Evolutionary conservation across 2,797 vertebrate species (phyloP).

Genomic region (Spatula clypeata): DNA sequence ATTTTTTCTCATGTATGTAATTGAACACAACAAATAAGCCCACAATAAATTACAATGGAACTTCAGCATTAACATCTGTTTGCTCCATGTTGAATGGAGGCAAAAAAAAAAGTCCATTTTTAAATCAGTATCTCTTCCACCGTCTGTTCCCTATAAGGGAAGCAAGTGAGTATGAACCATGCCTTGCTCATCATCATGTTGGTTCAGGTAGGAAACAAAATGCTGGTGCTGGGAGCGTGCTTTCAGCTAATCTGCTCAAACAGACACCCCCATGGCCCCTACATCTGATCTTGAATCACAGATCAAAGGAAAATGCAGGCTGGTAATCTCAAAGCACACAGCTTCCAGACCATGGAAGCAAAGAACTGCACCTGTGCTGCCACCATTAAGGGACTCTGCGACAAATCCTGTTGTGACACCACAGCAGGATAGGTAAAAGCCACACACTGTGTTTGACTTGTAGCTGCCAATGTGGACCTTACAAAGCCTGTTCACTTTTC

Average conservation of each 20-base stretch:
- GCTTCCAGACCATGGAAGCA: not conserved
- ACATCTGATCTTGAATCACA: not conserved
- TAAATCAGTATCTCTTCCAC: not conserved
- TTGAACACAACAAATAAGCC: not conserved
- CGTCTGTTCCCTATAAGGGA: not conserved
- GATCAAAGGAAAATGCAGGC: slow-evolving; percentile 27
- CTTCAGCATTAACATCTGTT: slow-evolving; percentile 37
- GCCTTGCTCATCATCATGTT: rapidly evolving
- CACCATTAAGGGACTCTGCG: not conserved
- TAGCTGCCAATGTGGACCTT: slow-evolving; percentile 8
- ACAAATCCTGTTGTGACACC: slow-evolving; percentile 24
- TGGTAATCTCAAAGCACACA: not conserved
- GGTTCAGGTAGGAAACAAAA: not conserved
- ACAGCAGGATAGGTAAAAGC: not conserved
- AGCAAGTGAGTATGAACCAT: not conserved
- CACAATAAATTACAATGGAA: slow-evolving; percentile 18
- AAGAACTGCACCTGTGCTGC: slow-evolving; percentile 21
- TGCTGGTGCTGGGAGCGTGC: not conserved
- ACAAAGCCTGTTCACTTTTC: not conserved
- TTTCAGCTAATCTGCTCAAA: not conserved
- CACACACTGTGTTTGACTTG: slow-evolving; percentile 18
- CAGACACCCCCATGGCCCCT: not conserved
- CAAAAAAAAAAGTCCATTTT: not conserved
- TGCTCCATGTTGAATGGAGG: not conserved
- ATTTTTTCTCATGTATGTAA: slow-evolving; percentile 43